Conservation (phyloP, 2,888 invertebrate genomes). For the Callyntrura sp. region DNA sequence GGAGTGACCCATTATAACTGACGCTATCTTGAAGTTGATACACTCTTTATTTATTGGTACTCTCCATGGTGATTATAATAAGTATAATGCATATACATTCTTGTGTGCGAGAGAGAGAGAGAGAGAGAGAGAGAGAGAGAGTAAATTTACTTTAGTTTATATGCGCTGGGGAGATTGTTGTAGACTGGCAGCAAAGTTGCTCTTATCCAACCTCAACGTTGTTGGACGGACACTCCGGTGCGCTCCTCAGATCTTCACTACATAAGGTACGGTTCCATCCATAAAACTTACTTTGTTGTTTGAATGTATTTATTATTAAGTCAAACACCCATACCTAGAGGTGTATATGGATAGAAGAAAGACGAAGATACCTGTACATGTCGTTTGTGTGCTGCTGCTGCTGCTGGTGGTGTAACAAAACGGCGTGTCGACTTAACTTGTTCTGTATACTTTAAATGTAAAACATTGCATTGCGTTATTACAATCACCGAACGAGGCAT, state of each 20-base stretch:
- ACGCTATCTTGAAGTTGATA: conserved; percentile 21
- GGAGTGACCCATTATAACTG: conserved; percentile 69
- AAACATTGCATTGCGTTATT: conserved; percentile 53
- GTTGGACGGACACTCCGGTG: not conserved
- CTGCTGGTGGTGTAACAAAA: conserved; percentile 5
- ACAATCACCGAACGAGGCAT: conserved; percentile 75
- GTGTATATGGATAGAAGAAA: not conserved
- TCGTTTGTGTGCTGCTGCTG: not conserved
- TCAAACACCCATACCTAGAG: conserved; percentile 1
- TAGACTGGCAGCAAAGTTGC: not conserved
- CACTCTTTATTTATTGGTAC: conserved; percentile 44
- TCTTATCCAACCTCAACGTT: conserved; percentile 3
- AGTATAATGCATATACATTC: conserved; percentile 7
- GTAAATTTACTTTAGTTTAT: not conserved
- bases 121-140: no score
- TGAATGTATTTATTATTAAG: conserved; percentile 23
- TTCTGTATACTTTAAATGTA: conserved; percentile 49
- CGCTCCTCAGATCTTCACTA: not conserved
- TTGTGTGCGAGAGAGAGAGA: no score
- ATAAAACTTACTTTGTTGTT: conserved; percentile 27
- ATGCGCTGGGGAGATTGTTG: not conserved
- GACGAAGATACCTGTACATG: not conserved
- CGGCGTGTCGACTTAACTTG: conserved; percentile 6
- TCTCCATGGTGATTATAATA: not conserved
- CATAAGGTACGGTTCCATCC: not conserved